phyloP scores from a whole-genome alignment of 2,113 vertebrate species.

The Raja brachyura region DNA sequence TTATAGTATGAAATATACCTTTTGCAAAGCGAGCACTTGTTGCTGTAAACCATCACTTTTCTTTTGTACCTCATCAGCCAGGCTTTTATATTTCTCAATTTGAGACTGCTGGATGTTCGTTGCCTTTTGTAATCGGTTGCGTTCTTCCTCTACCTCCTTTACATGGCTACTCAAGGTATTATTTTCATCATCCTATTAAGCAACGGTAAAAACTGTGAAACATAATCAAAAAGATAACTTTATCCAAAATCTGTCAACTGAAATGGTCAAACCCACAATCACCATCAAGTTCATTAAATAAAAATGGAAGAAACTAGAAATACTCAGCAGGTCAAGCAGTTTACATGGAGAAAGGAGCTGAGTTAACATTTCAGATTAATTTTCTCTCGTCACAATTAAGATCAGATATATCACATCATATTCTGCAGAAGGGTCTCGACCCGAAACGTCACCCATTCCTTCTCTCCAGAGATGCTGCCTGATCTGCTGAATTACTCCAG shows the following conservation, averaged over 20 bases:
- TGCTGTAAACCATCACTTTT: constrained; percentile 69
- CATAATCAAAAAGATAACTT: background rate
- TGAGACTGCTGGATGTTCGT: constrained; percentile 68
- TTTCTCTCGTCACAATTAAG: no score
- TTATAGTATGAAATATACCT: constrained; percentile 56
- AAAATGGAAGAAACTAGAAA: no score
- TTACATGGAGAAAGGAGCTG: no score
- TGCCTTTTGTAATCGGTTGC: constrained; percentile 62
- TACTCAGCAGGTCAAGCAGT: no score
- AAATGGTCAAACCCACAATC: background rate
- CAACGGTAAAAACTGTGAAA: background rate
- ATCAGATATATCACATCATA: background rate
- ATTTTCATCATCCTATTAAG: constrained; percentile 75
- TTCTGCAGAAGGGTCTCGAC: no score
- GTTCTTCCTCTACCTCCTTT: constrained; percentile 72
- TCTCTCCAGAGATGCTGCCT: no score
- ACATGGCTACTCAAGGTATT: constrained; percentile 59
- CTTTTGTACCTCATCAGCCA: constrained; percentile 68
- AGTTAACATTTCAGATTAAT: no score
- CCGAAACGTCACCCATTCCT: no score
- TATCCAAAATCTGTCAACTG: background rate
- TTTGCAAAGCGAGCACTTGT: constrained; percentile 64
- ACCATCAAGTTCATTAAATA: background rate
- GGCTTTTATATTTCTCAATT: constrained; percentile 71
- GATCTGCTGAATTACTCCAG: no score